Conservation (phyloP, 2,113 vertebrate species). For the Tor tambroides region DNA sequence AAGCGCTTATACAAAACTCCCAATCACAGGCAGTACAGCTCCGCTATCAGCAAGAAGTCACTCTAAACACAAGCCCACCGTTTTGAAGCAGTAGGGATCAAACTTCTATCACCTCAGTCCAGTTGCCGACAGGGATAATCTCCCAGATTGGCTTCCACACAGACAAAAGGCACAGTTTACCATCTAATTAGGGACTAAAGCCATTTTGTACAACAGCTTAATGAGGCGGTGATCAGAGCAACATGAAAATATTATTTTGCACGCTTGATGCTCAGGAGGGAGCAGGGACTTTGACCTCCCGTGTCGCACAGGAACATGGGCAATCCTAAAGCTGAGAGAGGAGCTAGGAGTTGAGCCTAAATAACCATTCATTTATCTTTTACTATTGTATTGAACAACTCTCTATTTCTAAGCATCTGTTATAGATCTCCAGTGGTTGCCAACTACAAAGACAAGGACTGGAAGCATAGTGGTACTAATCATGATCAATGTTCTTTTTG, state of each 20-base stretch:
- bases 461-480: background rate
- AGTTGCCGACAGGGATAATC: slow-evolving; percentile 84
- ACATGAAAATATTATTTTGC: slow-evolving; percentile 81
- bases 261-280: slow-evolving; percentile 50
- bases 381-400: background rate
- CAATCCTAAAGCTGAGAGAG: background rate
- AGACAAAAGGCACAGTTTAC: slow-evolving; percentile 78
- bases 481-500: background rate
- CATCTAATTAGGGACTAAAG: slow-evolving; percentile 86
- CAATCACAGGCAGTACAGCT: background rate
- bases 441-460: background rate
- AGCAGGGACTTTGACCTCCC: background rate
- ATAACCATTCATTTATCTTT: background rate
- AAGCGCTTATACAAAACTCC: background rate
- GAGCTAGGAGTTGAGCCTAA: background rate
- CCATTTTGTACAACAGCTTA: slow-evolving; percentile 81
- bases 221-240: slow-evolving; percentile 85
- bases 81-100: slow-evolving; percentile 10
- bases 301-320: background rate
- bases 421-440: background rate
- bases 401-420: background rate
- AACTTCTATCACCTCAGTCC: slow-evolving; percentile 50
- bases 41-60: background rate
- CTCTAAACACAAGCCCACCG: slow-evolving; percentile 1
- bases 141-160: slow-evolving; percentile 74